Percentiles rank a stretch among this genome's conserved stretches.
These are phyloP conservation scores for Orchestes rusci DNA, from an alignment of 2,888 invertebrate species.

Conservation along the genomic window DNA sequence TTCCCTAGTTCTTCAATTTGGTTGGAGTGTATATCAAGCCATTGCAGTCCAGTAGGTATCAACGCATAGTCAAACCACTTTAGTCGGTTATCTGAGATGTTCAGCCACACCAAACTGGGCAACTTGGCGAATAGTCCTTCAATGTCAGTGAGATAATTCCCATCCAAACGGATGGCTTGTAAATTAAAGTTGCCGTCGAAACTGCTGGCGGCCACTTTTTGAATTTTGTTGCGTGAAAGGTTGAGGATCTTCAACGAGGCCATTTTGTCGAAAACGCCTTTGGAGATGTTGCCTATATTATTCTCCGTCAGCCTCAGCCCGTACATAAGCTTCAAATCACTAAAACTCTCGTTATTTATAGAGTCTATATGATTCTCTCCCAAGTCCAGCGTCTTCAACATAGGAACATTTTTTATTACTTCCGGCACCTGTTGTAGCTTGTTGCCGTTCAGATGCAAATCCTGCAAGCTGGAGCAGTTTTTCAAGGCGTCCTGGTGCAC, in stretches of 20 bases:
- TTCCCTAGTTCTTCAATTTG: slow-evolving; percentile 76
- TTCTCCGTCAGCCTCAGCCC: slow-evolving; percentile 79
- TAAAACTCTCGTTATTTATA: slow-evolving; percentile 73
- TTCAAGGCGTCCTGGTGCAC: slow-evolving; percentile 68
- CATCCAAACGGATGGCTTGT: slow-evolving; percentile 74
- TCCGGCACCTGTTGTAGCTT: slow-evolving; percentile 67
- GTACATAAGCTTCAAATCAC: slow-evolving; percentile 71
- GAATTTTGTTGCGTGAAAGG: slow-evolving; percentile 75
- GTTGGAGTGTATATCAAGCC: slow-evolving; percentile 80
- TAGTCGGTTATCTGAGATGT: slow-evolving; percentile 78
- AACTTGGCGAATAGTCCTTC: slow-evolving; percentile 72
- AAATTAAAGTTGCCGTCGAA: slow-evolving; percentile 72
- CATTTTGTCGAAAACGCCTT: slow-evolving; percentile 73
- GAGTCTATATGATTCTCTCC: slow-evolving; percentile 78
- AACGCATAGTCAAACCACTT: slow-evolving; percentile 80
- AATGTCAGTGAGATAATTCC: slow-evolving; percentile 73
- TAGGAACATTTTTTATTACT: slow-evolving; percentile 65
- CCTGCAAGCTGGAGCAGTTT: slow-evolving; percentile 73
- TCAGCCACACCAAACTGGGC: slow-evolving; percentile 76
- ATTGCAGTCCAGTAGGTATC: slow-evolving; percentile 76
- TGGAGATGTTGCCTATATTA: slow-evolving; percentile 70
- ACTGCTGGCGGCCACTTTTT: slow-evolving; percentile 67
- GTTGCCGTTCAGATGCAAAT: slow-evolving; percentile 77
- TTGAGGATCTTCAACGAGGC: slow-evolving; percentile 73
- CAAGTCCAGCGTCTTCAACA: slow-evolving; percentile 72